Percentiles rank a stretch among this genome's conserved stretches.
These are phyloP conservation scores for Lemur catta DNA, from an alignment of 2,797 vertebrate genomes.

Conservation along the genomic window DNA sequence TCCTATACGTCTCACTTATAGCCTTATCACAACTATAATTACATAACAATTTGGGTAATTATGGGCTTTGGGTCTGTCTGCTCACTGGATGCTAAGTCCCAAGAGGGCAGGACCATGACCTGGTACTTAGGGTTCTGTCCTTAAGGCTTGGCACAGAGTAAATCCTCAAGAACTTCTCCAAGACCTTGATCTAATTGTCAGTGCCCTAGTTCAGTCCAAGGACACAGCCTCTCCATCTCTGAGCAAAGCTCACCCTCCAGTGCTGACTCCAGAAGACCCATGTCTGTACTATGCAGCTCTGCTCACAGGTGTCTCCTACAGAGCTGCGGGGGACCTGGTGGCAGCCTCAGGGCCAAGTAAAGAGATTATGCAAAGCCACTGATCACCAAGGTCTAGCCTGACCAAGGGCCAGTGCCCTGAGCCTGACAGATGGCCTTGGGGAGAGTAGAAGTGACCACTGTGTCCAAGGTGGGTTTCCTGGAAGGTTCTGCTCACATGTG, in stretches of 20 bases:
- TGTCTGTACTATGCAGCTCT: not conserved
- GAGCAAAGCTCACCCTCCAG: not conserved
- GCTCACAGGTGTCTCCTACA: not conserved
- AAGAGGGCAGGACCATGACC: not conserved
- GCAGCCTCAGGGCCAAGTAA: not conserved
- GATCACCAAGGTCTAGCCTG: not conserved
- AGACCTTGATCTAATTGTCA: not conserved
- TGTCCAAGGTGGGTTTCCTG: not conserved
- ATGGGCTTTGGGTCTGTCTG: not conserved
- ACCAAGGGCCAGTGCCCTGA: not conserved
- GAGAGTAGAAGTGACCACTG: not conserved
- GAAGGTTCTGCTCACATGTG: conserved; percentile 25
- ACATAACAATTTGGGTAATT: not conserved
- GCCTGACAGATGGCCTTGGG: not conserved
- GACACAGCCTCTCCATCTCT: not conserved
- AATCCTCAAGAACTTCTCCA: not conserved
- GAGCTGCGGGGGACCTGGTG: not conserved
- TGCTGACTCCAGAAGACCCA: not conserved
- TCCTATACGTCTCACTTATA: not conserved
- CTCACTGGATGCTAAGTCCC: not conserved
- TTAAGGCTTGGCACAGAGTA: not conserved
- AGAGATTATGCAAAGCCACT: not conserved
- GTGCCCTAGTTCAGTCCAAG: not conserved
- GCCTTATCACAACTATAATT: not conserved
- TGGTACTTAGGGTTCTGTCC: not conserved